A percentile compares a stretch with the other conserved stretches of the same genome.
phyloP scores from a whole-genome alignment of 2,888 invertebrate genomes.

The Papilio demoleus region DNA sequence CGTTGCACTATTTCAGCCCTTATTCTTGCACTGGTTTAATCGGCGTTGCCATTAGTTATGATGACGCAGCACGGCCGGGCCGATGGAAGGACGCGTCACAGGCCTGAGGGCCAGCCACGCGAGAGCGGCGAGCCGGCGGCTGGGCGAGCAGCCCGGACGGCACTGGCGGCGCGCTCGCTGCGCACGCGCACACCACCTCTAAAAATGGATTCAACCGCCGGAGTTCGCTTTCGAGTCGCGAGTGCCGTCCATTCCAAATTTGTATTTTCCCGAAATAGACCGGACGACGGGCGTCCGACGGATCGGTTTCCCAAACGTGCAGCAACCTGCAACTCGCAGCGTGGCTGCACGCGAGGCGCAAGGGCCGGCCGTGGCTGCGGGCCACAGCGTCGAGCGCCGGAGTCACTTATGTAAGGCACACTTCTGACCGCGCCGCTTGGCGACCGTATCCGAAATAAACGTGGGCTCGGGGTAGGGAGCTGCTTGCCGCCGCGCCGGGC shows the following conservation, averaged over 20 bases:
- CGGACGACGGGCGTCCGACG: constrained; percentile 81
- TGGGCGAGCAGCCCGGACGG: constrained; percentile 69
- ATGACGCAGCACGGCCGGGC: constrained; percentile 60
- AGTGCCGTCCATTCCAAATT: constrained; percentile 88
- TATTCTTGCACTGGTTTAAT: constrained; percentile 19
- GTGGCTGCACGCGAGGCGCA: constrained; percentile 57
- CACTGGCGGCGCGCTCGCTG: constrained; percentile 76
- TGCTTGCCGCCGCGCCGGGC: constrained; percentile 60
- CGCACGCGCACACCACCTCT: constrained; percentile 83
- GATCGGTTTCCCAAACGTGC: constrained; percentile 82
- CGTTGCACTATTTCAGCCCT: constrained; percentile 9
- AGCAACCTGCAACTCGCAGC: constrained; percentile 75
- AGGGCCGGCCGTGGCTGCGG: constrained; percentile 54
- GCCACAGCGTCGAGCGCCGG: constrained; percentile 46
- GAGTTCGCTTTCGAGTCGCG: constrained; percentile 81
- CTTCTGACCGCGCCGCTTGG: constrained; percentile 79
- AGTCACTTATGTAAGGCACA: constrained; percentile 74
- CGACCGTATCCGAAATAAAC: constrained; percentile 81
- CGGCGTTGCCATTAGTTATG: constrained; percentile 34
- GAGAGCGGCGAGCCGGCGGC: constrained; percentile 45
- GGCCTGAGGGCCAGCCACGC: constrained; percentile 44
- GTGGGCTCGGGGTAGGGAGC: constrained; percentile 67
- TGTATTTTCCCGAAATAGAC: constrained; percentile 91
- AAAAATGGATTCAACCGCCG: constrained; percentile 82
- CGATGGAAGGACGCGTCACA: constrained; percentile 46